Evolutionary conservation across 2,113 vertebrate species (phyloP), one percentile per base, ranked within the genome.

Genomic region (Hippocampus mohnikei): DNA sequence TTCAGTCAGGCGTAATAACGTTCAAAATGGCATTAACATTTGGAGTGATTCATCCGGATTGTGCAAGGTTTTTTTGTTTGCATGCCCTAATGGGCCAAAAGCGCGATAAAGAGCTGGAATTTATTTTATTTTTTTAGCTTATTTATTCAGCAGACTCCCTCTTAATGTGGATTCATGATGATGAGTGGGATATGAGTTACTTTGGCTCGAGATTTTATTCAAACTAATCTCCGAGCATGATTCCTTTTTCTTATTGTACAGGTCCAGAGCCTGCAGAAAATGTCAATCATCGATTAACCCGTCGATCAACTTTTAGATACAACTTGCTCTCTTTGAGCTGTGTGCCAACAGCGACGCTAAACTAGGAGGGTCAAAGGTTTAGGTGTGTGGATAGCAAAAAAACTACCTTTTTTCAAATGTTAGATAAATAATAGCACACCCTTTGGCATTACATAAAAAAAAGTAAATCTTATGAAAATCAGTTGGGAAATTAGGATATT

Each of bases 101-200:
- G 58, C 33, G 5, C 46, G 69, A 21, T 21, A 5, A 56, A 56
- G 53, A 74, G 40, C 16, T 1, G 2, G 37, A 33, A 37, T 66
- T 78, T 70, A 29, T 66, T 29, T 29, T 3, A 2, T n/a, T 53
- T n/a, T 53, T 53, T 10, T 9, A 23, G 21, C 21, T 9, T 3
- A 23, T 18, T 29, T 71, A 37, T 81, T 75, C 58, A 37, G 15
- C 23, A 50, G 44, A 25, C 3, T 61, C 55, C 66, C 73, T 74
- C 56, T 76, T 78, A 72, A 73, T 73, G 65, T 8, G 33, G 41
- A 83, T 78, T 74, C 41, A 80, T 76, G 44, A 64, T 29, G 25
- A 27, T 29, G 46, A 56, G 63, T 1, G 59, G 7, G 8, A 61
- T 18, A 12, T 61, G 16, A 61, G 18, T 41, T 62, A 62, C 20